Conservation (phyloP, 2,797 vertebrate genomes). For the Lepilemur ruficaudatus region DNA sequence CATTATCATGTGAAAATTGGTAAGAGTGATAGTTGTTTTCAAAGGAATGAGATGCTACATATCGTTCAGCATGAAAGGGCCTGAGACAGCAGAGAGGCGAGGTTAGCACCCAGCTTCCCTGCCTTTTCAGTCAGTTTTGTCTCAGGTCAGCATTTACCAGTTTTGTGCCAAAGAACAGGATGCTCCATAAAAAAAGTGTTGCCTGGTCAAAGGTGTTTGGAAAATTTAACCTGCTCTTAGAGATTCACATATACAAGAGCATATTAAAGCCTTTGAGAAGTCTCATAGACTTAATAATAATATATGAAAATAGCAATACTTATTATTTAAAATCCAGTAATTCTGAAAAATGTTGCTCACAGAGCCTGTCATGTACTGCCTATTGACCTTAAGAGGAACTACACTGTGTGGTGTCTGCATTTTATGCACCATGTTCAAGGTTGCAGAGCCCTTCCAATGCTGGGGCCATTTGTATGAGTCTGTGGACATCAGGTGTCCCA, state of each 20-base stretch:
- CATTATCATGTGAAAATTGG: neutral
- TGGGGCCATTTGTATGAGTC: accelerated
- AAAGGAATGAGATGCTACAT: neutral
- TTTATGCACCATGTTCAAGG: neutral
- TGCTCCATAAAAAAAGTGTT: neutral
- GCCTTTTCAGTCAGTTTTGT: neutral
- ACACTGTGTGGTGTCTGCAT: neutral
- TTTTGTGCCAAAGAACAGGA: neutral
- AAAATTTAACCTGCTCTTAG: neutral
- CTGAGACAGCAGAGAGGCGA: neutral
- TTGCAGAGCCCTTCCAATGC: accelerated
- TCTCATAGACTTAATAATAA: neutral
- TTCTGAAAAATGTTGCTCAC: neutral
- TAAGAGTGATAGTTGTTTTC: neutral
- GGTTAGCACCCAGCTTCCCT: neutral
- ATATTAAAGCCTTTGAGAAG: neutral
- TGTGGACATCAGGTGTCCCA: neutral
- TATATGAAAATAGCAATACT: neutral
- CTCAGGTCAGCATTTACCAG: neutral
- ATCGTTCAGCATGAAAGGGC: neutral
- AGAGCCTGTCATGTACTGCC: neutral
- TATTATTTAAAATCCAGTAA: neutral
- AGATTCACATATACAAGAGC: neutral
- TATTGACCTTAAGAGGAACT: neutral
- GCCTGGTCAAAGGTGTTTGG: neutral